Base-by-base conservation (phyloP, 2,113 vertebrate species). In the Grammomys surdaster region DNA sequence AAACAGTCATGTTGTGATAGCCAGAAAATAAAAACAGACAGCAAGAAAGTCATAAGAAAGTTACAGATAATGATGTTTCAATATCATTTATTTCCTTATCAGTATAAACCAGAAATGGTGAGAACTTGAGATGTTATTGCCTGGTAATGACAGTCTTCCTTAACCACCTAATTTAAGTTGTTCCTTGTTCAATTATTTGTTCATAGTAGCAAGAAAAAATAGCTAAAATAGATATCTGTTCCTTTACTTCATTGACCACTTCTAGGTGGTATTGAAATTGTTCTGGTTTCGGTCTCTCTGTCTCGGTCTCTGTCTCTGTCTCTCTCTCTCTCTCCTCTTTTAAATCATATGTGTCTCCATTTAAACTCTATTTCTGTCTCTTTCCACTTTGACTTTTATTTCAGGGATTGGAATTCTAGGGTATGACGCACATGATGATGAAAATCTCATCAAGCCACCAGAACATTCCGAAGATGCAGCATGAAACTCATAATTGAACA, bases 311-410 rank as follows among this genome's bases (percentile, higher is more conserved):
- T 73, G 14, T 89, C 13, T 43, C 40, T 51, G 11, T 43, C 40
- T 51, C 19, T 17, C 22, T 28, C 13, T 54, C 19, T 78, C 22
- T 77, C 19, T 87, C 13, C 10, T 88, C 67, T 43, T 94, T 54
- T 1, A 3, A 75, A 40, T 1, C n/a, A 40, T 3, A 72, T 33
- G 20, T 20, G 19, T 93, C 72, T 95, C 58, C 78, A 24, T 60
- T 65, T 31, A 65, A 65, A 26, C 24, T 91, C 20, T 89, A 40
- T 73, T 96, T 91, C 10, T 11, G 54, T 94, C 13, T 95, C 81
- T 91, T 96, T 88, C 31, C 22, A 90, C 28, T 48, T 43, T 87
- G 46, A 7, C 2, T 80, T 96, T 87, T 82, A 87, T 86, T 95
- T 85, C 31, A 81, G 31, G 7, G 60, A 87, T 89, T 91, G 36